Percentiles rank a stretch among this genome's conserved stretches.
phyloP scores from a whole-genome alignment of 2,888 invertebrate species.

The Sarcophaga carnaria region DNA sequence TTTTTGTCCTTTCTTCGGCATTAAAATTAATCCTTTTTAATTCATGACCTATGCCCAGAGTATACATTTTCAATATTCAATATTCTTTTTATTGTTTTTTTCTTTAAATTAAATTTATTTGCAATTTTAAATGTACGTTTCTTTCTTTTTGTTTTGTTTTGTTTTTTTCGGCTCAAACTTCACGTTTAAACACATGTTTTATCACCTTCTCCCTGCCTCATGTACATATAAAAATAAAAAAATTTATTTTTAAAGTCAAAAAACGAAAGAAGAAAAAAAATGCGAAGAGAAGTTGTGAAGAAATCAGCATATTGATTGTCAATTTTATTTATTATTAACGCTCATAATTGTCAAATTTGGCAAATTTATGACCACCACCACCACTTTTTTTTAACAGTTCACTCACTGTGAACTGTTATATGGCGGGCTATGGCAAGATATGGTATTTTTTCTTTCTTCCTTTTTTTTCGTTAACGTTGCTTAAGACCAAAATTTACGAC shows the following conservation, averaged over 20 bases:
- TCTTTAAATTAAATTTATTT: neutral
- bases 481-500: slow-evolving; percentile 61
- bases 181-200: slow-evolving; percentile 61
- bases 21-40: slow-evolving; percentile 51
- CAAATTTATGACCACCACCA: slow-evolving; percentile 76
- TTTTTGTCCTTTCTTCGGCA: slow-evolving; percentile 23
- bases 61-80: slow-evolving; percentile 50
- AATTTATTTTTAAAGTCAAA: neutral
- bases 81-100: neutral
- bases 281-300: slow-evolving; percentile 20
- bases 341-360: slow-evolving; percentile 82
- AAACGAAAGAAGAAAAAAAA: slow-evolving; percentile 10
- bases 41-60: slow-evolving; percentile 42
- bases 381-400: neutral
- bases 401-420: neutral
- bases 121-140: slow-evolving; percentile 4
- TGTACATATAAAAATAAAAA: neutral
- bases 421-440: neutral
- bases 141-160: slow-evolving; percentile 12
- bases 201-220: slow-evolving; percentile 51
- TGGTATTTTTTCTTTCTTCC: neutral
- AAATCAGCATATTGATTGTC: slow-evolving; percentile 78
- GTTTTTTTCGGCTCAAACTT: slow-evolving; percentile 29
- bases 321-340: slow-evolving; percentile 81
- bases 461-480: neutral